Evolutionary conservation across 2,888 invertebrate genomes (phyloP).

Genomic region (Argynnis bischoffii): DNA sequence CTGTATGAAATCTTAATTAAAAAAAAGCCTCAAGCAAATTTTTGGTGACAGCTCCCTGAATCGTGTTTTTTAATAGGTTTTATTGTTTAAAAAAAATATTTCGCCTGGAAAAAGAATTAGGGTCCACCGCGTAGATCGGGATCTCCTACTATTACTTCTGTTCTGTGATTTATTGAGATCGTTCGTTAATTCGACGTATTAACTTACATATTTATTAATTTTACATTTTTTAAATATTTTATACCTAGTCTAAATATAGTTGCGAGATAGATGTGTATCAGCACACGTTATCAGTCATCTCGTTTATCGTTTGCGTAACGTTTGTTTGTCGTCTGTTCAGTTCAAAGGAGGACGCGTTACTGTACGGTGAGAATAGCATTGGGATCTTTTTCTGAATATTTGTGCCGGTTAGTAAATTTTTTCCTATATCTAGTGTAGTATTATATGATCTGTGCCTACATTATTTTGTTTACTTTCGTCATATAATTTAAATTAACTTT

Average conservation of each 20-base stretch:
- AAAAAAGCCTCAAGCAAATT: no score
- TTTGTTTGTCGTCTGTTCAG: slow-evolving; percentile 22
- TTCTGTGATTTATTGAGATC: no score
- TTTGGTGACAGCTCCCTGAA: no score
- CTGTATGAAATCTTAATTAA: no score
- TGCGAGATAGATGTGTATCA: slow-evolving; percentile 5
- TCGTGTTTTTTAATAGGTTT: no score
- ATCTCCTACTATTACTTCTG: no score
- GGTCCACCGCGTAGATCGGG: no score
- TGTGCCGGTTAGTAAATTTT: slow-evolving; percentile 2
- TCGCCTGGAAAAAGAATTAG: no score
- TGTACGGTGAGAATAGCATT: background rate
- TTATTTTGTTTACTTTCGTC: background rate
- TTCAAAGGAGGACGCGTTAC: slow-evolving; percentile 14
- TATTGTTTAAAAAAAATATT: no score
- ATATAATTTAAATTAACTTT: background rate
- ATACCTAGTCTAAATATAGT: background rate
- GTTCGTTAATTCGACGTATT: no score
- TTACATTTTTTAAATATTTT: background rate
- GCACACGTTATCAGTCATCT: slow-evolving; percentile 32
- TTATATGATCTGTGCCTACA: no score
- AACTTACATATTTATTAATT: background rate
- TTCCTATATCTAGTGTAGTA: no score
- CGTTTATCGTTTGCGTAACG: slow-evolving; percentile 23
- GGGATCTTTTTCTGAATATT: background rate